Percentiles rank a stretch among this genome's conserved stretches.
Evolutionary conservation across 1,140 invertebrate genomes (phyloP).

Genomic region (Zelostemma sp.): DNA sequence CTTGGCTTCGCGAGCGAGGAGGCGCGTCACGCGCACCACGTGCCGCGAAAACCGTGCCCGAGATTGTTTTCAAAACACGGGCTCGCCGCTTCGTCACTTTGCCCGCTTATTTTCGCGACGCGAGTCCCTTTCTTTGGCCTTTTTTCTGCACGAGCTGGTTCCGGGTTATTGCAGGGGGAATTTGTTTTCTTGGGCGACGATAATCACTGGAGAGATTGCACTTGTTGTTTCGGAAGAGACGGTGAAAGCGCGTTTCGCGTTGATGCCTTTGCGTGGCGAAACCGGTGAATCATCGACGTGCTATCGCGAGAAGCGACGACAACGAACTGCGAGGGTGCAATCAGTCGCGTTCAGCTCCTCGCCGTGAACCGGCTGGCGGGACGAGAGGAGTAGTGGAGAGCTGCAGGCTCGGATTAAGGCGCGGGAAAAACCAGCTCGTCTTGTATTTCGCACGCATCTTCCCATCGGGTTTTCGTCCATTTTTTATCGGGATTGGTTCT

Average conservation of each 20-base stretch:
- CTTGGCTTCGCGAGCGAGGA: conserved; percentile 18
- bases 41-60: conserved; percentile 39
- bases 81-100: too few species aligned
- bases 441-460: conserved; percentile 14
- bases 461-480: too few species aligned
- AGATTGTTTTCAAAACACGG: conserved; percentile 40
- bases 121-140: too few species aligned
- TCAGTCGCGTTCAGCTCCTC: conserved; percentile 59
- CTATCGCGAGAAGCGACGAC: conserved; percentile 55
- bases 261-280: conserved; percentile 13
- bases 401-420: conserved; percentile 48
- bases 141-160: too few species aligned
- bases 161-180: too few species aligned
- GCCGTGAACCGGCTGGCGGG: conserved; percentile 38
- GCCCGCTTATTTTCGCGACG: too few species aligned
- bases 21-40: conserved; percentile 44
- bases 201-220: too few species aligned
- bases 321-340: conserved; percentile 62
- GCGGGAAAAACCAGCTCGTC: conserved; percentile 31
- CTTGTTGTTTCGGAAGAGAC: too few species aligned
- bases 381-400: conserved; percentile 24
- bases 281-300: conserved; percentile 45
- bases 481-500: too few species aligned
- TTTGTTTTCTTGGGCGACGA: too few species aligned
- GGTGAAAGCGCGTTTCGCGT: conserved; percentile 13